Base-by-base conservation (phyloP, 2,888 invertebrate species). In the Acanthopleura granulata region DNA sequence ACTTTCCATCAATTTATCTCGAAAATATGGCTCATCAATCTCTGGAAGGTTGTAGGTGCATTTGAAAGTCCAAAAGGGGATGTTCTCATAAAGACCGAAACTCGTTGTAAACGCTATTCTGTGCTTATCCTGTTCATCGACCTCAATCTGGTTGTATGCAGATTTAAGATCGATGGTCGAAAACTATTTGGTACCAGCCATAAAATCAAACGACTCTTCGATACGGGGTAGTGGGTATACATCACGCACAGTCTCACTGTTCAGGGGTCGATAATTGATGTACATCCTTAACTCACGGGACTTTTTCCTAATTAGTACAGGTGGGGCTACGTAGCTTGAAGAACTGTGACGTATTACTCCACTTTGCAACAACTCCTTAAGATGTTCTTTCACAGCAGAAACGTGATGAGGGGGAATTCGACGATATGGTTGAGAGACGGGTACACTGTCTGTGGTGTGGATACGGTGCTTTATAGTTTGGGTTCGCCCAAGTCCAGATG, bases 41-140 rank as follows among this genome's bases (percentile, higher is more conserved):
- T n/a, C 50, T 79, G 77, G n/a, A 79, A 80, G 62, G 30, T 80
- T 1, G 77, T 70, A 15, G 76, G 78, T 18, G 79, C 76, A 50
- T 77, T 76, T 0, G 69, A 69, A 6, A 75, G 50, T 18, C 80
- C 79, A 75, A 76, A 79, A 4, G 72, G 74, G 66, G 30, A 75
- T 69, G 57, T 75, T 78, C 72, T 80, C 78, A 66, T 76, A 78
- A 72, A 77, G 76, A 16, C 78, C 78, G 14, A 69, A 61, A 1
- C 77, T 76, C 15, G 73, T 72, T 12, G 77, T 72, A 72, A 80
- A 81, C 0, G 78, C 79, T 0, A 80, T 81, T 40, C 75, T 76
- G 0, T 40, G 57, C 29, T 78, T 79, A 62, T 77, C 74, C 0
- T 51, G 22, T 40, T 79, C 80, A 9, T 76, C 72, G 1, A 79